phyloP scores from a whole-genome alignment of 37 sponge, comb jelly and placozoan species.

The Bolinopsis microptera region DNA sequence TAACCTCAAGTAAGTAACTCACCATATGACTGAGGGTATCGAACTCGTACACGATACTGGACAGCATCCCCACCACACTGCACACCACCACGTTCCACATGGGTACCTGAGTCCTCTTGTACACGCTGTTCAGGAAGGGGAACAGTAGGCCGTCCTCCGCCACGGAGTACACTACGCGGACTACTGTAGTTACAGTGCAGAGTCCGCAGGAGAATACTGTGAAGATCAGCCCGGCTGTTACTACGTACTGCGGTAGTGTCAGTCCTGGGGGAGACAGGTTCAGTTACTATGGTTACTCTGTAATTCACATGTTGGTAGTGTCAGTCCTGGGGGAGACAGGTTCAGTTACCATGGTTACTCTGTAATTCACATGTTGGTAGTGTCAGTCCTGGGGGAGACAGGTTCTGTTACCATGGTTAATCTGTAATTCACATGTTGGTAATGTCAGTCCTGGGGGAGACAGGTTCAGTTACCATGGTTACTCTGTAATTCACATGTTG shows the following conservation, averaged over 20 bases:
- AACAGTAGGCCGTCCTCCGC: conserved; percentile 44
- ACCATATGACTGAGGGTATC: conserved; percentile 49
- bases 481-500: no score
- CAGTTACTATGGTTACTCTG: no score
- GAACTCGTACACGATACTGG: conserved; percentile 32
- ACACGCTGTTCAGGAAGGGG: background rate
- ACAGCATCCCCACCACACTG: background rate
- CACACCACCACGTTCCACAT: conserved; percentile 1
- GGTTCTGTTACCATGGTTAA: no score
- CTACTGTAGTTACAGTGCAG: conserved; percentile 17
- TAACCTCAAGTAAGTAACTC: no score
- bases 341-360: no score
- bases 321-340: no score
- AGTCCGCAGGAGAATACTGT: conserved; percentile 53
- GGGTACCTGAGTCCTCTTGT: background rate
- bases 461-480: no score
- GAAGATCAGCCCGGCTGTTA: conserved; percentile 31
- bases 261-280: background rate
- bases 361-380: no score
- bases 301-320: no score
- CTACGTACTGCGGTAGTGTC: background rate
- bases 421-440: no score
- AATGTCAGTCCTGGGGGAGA: no score
- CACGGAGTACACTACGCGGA: conserved; percentile 21
- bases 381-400: no score